These are phyloP conservation scores for Pyrrhosoma nymphula DNA, from an alignment of 2,888 invertebrate genomes.

Conservation along the genomic window DNA sequence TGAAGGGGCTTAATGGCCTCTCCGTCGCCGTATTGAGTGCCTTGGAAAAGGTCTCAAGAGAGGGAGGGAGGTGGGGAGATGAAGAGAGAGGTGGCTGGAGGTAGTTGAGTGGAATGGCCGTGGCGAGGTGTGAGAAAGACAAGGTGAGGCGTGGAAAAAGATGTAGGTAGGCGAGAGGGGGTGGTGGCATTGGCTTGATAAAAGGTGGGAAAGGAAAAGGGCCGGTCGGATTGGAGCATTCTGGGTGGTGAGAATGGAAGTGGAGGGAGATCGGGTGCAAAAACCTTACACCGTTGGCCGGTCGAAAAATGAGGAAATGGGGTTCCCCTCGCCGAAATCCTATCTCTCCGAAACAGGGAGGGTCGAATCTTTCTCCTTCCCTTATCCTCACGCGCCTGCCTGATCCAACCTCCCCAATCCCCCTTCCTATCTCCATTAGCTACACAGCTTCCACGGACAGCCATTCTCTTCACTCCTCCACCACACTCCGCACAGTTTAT, in stretches of 20 bases:
- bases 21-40: background rate
- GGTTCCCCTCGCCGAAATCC: background rate
- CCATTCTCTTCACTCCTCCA: no score
- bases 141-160: background rate
- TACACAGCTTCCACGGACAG: no score
- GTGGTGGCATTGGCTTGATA: background rate
- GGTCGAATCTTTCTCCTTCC: background rate
- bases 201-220: background rate
- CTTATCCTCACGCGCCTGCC: background rate
- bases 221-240: background rate
- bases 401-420: no score
- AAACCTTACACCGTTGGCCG: background rate
- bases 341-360: background rate
- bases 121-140: background rate
- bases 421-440: background rate
- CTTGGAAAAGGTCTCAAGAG: background rate
- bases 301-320: background rate
- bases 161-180: background rate
- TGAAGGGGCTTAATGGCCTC: background rate
- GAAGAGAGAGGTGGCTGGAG: background rate
- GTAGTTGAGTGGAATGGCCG: background rate
- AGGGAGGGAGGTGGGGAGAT: no score
- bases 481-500: no score
- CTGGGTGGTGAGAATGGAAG: background rate
- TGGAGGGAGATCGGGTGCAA: background rate